These are phyloP conservation scores for Rachycentron canadum DNA, from an alignment of 2,797 vertebrate species.

Conservation along the genomic window DNA sequence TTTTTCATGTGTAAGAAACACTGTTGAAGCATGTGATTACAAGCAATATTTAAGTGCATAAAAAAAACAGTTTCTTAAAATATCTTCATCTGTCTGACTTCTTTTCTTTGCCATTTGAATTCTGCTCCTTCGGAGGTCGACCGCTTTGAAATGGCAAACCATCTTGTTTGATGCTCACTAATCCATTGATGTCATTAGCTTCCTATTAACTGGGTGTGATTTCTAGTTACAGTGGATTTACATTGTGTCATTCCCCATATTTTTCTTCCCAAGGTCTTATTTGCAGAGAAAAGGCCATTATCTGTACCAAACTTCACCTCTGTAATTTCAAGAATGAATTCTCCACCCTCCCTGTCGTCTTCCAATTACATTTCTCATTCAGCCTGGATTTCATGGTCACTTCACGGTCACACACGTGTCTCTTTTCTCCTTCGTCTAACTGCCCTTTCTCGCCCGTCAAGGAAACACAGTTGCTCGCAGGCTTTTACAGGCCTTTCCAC, in stretches of 20 bases:
- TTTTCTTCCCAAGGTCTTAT: slow-evolving; percentile 52
- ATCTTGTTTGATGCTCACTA: slow-evolving; percentile 60
- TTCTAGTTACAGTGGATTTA: slow-evolving; percentile 70
- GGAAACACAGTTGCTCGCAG: slow-evolving; percentile 28
- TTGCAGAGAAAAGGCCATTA: slow-evolving; percentile 69
- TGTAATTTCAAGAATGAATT: slow-evolving; percentile 80
- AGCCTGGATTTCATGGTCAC: slow-evolving; percentile 80
- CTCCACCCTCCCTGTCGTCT: slow-evolving; percentile 68
- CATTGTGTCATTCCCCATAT: slow-evolving; percentile 50
- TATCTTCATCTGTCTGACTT: slow-evolving; percentile 9
- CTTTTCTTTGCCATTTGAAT: slow-evolving; percentile 26
- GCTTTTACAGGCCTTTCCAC: slow-evolving; percentile 17
- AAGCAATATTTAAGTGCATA: background rate
- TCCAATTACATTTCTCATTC: slow-evolving; percentile 82
- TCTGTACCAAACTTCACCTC: slow-evolving; percentile 70
- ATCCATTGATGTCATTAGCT: slow-evolving; percentile 75
- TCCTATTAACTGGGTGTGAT: slow-evolving; percentile 71
- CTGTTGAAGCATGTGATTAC: background rate
- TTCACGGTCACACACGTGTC: slow-evolving; percentile 66
- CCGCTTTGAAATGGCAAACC: slow-evolving; percentile 46
- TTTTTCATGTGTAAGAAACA: slow-evolving; percentile 19
- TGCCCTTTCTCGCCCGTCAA: slow-evolving; percentile 40
- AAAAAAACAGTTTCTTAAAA: slow-evolving; percentile 12
- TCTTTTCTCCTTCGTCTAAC: slow-evolving; percentile 65
- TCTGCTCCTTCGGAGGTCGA: slow-evolving; percentile 32